Evolutionary conservation across 2,888 invertebrate species (phyloP).

Genomic region (Tortricodes alternella): DNA sequence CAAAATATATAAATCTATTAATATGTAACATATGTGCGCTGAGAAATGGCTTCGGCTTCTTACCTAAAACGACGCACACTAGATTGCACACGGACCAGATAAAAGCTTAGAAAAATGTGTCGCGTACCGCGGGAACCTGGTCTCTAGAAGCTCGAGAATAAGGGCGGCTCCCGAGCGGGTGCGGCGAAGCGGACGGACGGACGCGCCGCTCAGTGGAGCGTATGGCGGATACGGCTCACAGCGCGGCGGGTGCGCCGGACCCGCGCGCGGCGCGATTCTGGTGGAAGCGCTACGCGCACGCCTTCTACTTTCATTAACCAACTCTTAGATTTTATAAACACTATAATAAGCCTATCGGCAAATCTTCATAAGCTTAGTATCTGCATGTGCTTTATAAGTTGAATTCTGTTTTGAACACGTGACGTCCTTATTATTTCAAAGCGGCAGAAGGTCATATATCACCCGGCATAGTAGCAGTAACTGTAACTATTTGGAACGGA

Average conservation of each 20-base stretch:
- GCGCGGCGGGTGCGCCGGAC: conserved; percentile 13
- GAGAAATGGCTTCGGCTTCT: conserved; percentile 23
- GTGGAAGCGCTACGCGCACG: conserved; percentile 1
- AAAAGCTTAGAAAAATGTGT: conserved; percentile 29
- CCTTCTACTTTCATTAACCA: background rate
- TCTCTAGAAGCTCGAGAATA: conserved; percentile 9
- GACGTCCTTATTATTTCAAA: background rate
- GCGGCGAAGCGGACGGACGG: conserved; percentile 14
- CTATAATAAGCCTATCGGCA: too few species aligned
- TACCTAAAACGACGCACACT: conserved; percentile 26
- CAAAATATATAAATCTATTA: conserved; percentile 31
- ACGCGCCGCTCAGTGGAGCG: conserved; percentile 10
- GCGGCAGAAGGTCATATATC: background rate
- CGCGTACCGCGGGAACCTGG: background rate
- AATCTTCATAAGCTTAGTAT: too few species aligned
- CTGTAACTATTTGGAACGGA: background rate
- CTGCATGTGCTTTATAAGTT: too few species aligned
- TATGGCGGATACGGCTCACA: conserved; percentile 27
- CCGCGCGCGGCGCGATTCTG: conserved; percentile 19
- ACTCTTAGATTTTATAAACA: too few species aligned
- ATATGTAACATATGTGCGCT: conserved; percentile 29
- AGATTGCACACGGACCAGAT: conserved; percentile 29
- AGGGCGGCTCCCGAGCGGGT: background rate
- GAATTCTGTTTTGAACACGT: too few species aligned
- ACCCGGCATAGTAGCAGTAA: background rate